Percentiles rank a stretch among this genome's conserved stretches.
These are phyloP conservation scores for Macrosteles quadrilineatus DNA, from an alignment of 1,140 invertebrate species.

Conservation along the genomic window DNA sequence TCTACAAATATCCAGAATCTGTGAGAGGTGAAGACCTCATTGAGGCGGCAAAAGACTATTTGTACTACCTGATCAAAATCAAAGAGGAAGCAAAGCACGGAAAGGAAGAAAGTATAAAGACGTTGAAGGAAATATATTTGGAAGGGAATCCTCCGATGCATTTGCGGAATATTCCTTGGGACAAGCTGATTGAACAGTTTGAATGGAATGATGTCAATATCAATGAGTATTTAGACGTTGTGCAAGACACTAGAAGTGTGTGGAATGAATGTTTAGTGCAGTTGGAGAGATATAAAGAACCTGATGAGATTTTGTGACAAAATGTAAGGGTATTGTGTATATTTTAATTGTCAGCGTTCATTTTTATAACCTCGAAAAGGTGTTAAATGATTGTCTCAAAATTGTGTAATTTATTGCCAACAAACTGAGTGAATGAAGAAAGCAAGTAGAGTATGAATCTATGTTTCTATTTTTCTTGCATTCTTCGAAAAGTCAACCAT, in stretches of 20 bases:
- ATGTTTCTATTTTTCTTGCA: no score
- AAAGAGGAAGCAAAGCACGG: background rate
- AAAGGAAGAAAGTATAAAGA: background rate
- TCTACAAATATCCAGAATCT: background rate
- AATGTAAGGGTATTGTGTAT: no score
- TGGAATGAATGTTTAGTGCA: conserved; percentile 3
- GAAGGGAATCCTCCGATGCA: background rate
- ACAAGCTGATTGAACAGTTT: background rate
- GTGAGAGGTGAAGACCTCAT: background rate
- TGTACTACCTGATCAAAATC: background rate
- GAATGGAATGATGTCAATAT: background rate
- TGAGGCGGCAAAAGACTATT: background rate
- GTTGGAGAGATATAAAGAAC: background rate
- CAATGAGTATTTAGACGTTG: background rate
- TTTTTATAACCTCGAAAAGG: no score
- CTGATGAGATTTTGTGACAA: background rate
- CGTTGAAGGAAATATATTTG: background rate
- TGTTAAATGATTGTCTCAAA: no score
- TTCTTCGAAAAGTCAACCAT: no score
- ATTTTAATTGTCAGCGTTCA: no score
- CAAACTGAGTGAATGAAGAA: no score
- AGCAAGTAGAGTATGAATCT: no score
- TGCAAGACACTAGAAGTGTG: background rate
- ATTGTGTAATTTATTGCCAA: no score
- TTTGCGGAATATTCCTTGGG: conserved; percentile 6